Conservation (phyloP, 64 coral and sea anemone species). For the Porites australiensis region DNA sequence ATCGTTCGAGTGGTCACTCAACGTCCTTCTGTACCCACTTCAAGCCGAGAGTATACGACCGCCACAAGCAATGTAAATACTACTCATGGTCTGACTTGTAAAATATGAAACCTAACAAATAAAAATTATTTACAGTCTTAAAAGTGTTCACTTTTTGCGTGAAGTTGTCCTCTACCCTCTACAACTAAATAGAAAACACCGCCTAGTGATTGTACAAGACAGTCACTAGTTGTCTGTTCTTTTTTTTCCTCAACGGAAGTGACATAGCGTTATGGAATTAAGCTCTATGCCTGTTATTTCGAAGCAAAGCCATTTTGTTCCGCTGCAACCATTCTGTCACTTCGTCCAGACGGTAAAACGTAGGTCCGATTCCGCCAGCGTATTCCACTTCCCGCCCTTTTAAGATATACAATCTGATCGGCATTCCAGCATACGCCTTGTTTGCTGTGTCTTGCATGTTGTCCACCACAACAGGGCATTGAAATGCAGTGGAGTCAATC, state of each 20-base stretch:
- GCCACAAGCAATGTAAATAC: too few species aligned
- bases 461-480: slow-evolving; percentile 72
- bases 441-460: slow-evolving; percentile 69
- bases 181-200: too few species aligned
- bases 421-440: slow-evolving; percentile 64
- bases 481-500: slow-evolving; percentile 28
- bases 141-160: too few species aligned
- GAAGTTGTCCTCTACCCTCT: too few species aligned
- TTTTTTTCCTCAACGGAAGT: too few species aligned
- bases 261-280: neutral
- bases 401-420: slow-evolving; percentile 70
- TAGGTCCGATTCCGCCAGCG: slow-evolving; percentile 71
- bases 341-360: slow-evolving; percentile 66
- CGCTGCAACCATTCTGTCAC: slow-evolving; percentile 62
- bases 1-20: neutral
- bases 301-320: neutral
- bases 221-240: too few species aligned
- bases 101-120: too few species aligned
- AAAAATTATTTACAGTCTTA: too few species aligned
- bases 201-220: too few species aligned
- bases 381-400: slow-evolving; percentile 39
- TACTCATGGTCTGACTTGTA: too few species aligned
- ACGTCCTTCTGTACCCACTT: too few species aligned
- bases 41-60: too few species aligned
- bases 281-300: slow-evolving; percentile 16